A percentile compares a stretch with the other conserved stretches of the same genome.
Evolutionary conservation across 2,113 vertebrate genomes (phyloP).

Genomic region (Bagarius yarrelli): DNA sequence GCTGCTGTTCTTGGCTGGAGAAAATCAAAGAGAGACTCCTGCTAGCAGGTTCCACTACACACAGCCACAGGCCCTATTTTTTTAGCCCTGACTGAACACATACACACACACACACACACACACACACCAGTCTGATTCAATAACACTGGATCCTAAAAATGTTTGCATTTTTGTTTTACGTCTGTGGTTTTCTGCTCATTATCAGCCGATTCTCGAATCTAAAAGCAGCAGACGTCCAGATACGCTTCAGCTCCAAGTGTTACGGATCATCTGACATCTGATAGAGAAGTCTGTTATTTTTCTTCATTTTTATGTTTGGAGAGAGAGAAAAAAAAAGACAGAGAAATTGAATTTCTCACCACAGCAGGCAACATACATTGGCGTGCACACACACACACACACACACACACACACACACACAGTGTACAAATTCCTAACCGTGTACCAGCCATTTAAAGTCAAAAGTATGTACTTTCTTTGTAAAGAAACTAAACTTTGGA

Average conservation of each 20-base stretch:
- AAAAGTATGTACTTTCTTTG: no score
- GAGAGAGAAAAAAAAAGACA: constrained; percentile 1
- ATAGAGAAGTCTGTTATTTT: background rate
- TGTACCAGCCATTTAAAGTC: no score
- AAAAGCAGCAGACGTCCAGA: background rate
- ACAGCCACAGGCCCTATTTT: background rate
- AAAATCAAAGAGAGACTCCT: constrained; percentile 10
- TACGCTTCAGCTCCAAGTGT: background rate
- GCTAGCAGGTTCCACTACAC: background rate
- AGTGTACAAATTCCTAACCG: no score
- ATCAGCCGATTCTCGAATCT: background rate
- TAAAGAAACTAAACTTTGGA: no score
- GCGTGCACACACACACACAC: background rate
- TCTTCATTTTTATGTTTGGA: background rate
- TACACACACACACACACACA: no score
- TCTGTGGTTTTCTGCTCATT: background rate
- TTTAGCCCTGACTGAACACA: background rate
- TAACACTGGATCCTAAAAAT: background rate
- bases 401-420: no score
- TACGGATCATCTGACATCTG: background rate
- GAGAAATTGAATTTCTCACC: background rate
- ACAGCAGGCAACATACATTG: background rate
- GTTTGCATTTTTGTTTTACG: background rate
- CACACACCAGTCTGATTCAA: background rate
- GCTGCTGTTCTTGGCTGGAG: constrained; percentile 17